These are phyloP conservation scores for Fragum whitleyi DNA, from an alignment of 2,888 invertebrate genomes.

Conservation along the genomic window DNA sequence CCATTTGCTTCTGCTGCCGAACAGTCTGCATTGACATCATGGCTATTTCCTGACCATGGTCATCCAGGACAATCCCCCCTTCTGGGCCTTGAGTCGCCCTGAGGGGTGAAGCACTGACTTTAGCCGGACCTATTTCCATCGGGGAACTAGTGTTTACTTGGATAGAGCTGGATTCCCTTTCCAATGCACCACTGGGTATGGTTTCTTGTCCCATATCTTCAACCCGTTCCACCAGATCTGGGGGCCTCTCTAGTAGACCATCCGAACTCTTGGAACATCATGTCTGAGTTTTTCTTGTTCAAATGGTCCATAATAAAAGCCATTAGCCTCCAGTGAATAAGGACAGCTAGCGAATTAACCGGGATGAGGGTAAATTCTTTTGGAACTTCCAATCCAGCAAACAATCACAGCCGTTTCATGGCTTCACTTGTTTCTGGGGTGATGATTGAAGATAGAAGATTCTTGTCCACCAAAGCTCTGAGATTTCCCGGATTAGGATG, in stretches of 20 bases:
- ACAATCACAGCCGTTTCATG: not conserved
- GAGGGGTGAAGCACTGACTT: not conserved
- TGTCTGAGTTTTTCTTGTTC: not conserved
- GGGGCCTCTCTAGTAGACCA: not conserved
- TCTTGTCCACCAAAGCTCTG: not conserved
- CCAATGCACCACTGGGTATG: not conserved
- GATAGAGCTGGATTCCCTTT: not conserved
- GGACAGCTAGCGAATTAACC: conserved; percentile 11
- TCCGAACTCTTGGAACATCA: not conserved
- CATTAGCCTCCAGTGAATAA: conserved; percentile 23
- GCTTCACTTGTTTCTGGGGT: not conserved
- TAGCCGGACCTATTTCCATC: not conserved
- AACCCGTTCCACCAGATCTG: not conserved
- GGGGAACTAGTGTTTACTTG: not conserved
- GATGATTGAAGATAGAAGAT: not conserved
- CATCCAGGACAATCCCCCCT: not conserved
- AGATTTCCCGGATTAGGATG: not conserved
- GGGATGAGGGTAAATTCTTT: conserved; percentile 14
- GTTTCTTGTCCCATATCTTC: not conserved
- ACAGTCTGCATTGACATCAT: not conserved
- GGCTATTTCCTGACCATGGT: not conserved
- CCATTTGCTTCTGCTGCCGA: not conserved
- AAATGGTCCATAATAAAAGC: conserved; percentile 3
- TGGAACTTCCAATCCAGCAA: conserved; percentile 11
- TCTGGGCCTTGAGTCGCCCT: not conserved